Conservation (phyloP, 2,113 vertebrate genomes). For the Pao palembangensis region DNA sequence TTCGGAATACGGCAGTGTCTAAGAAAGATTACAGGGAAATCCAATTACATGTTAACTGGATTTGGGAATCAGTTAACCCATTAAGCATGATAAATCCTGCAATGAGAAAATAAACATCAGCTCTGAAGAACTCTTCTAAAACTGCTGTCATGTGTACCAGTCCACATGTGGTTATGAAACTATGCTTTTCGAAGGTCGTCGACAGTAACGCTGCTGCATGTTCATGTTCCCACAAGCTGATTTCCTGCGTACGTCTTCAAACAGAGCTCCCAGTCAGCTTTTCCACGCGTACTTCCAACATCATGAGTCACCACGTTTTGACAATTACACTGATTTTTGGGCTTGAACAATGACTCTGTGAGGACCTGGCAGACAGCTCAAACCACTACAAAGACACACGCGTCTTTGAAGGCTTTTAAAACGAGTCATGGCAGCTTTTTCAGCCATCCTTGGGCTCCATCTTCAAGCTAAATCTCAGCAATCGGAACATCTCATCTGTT, state of each 20-base stretch:
- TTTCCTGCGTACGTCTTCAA: constrained; percentile 9
- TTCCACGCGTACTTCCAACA: constrained; percentile 53
- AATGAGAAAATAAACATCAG: too few species aligned
- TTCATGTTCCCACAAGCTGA: not conserved
- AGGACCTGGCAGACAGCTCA: constrained; percentile 45
- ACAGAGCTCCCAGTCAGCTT: constrained; percentile 58
- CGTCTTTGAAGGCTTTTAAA: constrained; percentile 46
- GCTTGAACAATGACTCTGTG: constrained; percentile 54
- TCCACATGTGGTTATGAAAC: not conserved
- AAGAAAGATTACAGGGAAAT: constrained; percentile 32
- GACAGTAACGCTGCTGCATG: not conserved
- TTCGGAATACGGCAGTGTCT: constrained; percentile 26
- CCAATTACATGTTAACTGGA: constrained; percentile 32
- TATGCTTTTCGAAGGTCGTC: not conserved
- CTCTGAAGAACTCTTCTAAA: too few species aligned
- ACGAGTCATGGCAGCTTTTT: constrained; percentile 54
- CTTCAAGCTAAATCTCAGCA: constrained; percentile 52
- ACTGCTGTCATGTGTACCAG: too few species aligned
- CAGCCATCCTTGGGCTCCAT: constrained; percentile 50
- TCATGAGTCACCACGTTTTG: constrained; percentile 55
- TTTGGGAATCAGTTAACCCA: constrained; percentile 30
- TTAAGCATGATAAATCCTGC: constrained; percentile 36
- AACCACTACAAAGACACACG: constrained; percentile 35
- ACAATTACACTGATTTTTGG: constrained; percentile 46
- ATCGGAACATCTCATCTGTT: constrained; percentile 60